Base-by-base conservation (phyloP, 2,113 vertebrate genomes). In the Oriolus oriolus region DNA sequence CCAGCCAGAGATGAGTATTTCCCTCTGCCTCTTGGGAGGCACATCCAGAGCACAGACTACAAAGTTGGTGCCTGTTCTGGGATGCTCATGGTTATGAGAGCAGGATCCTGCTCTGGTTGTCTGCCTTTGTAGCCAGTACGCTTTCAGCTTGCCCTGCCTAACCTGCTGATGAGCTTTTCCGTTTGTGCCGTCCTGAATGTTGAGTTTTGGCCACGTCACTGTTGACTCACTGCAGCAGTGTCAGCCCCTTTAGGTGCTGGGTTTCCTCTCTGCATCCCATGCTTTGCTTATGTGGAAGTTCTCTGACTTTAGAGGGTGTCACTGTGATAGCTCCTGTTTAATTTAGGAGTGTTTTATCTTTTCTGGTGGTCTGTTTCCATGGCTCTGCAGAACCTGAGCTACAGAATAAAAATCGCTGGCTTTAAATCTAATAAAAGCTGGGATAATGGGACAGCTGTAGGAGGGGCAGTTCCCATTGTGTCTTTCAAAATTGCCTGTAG, bases 381-480 rank as follows among this genome's bases (percentile, higher is more conserved):
- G 94, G 96, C 93, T 97, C 82, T 96, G 84, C 74, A 66, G 89
- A 97, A 94, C 84, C 90, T 95, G 90, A 91, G 60, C 92, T 84
- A 80, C 87, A 81, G 91, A 93, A 68, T 87, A 86, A 97, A 96
- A 97, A 94, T 90, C 2, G 1, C 87, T 93, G 86, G 92, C 90
- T 96, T 97, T 97, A 96, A 96, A 95, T 93, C 92, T 94, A 97
- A 97, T 97, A 95, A 97, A 96, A 95, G 95, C 94, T 57, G 89
- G 94, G 84, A 97, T 97, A 97, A 97, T 97, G 93, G 96, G 90
- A 90, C 94, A 95, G 84, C 96, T 89, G 90, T 93, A 89, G 96
- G 96, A 97, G 95, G 94, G 94, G 95, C 89, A 94, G 96, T 73
- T 94, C 92, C 95, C 94, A 90, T 95, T 97, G 96, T 95, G 89